Evolutionary conservation across 1,140 invertebrate genomes (phyloP), one percentile per base, ranked within the genome.

Genomic region (Ylistrum balloti): DNA sequence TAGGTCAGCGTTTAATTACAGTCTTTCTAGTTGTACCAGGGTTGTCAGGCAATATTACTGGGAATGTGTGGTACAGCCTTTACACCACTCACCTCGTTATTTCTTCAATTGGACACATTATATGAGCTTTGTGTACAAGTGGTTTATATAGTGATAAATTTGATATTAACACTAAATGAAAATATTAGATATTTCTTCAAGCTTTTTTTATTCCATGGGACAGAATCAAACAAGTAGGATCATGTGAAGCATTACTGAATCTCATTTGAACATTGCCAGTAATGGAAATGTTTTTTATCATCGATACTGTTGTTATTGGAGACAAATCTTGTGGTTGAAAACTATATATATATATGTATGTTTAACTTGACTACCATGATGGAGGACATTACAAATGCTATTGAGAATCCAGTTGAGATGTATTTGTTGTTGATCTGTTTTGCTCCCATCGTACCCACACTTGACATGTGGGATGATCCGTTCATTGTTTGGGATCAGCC

Each of bases 351-450:
- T 86, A 86, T 35, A 86, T 86, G 15, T 35, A 87, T 38, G 33
- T 86, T 33, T 86, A 33, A 86, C 34, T 33, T 38, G 33, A 35
- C 33, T 38, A 87, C 34, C 33, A 33, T 11, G 35, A n/a, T 38
- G 35, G 33, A 35, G 7, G 35, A 87, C n/a, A 34, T 38, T 38
- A 38, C 35, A 38, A 38, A 38, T 87, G 33, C 86, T 87, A 87
- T 87, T 34, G 35, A 35, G 33, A 87, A 35, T 87, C 33, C 35
- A 35, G 35, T 87, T 87, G 86, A 87, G 33, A 87, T 87, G 33
- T 87, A 35, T 87, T 87, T 87, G 35, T 87, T 87, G 33, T 87
- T 34, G 28, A 87, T 34, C 17, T 87, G 86, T 35, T 86, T 34
- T 34, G 33, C 33, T 87, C n/a, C 33, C 28, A 11, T 15, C 35